Percentiles rank a stretch among this genome's conserved stretches.
These are phyloP conservation scores for Alcis repandata DNA, from an alignment of 2,888 invertebrate genomes.

Conservation along the genomic window DNA sequence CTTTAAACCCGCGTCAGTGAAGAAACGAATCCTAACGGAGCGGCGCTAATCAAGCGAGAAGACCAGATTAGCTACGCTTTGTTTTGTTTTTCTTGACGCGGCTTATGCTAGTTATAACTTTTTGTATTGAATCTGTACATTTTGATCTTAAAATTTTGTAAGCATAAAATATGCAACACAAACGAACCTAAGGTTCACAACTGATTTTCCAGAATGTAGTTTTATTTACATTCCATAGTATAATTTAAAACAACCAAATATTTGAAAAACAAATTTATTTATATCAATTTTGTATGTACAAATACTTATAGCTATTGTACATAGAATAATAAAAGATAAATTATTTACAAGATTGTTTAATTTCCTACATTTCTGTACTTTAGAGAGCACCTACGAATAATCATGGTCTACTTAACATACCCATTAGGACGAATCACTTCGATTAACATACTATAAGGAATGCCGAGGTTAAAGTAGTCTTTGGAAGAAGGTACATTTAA, in stretches of 20 bases:
- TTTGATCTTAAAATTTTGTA: not conserved
- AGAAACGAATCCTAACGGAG: too few species aligned
- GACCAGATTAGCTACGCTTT: too few species aligned
- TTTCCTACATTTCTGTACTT: conserved; percentile 3
- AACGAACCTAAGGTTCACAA: conserved; percentile 13
- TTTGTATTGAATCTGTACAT: not conserved
- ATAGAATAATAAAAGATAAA: conserved; percentile 14
- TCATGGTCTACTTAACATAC: conserved; percentile 9
- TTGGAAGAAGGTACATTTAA: conserved; percentile 22
- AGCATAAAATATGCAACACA: conserved; percentile 7
- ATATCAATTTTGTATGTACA: conserved; percentile 19
- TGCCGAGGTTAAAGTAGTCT: conserved; percentile 29
- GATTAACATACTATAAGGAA: conserved; percentile 24
- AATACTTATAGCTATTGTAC: conserved; percentile 24
- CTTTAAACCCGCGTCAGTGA: too few species aligned
- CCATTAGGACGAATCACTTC: not conserved
- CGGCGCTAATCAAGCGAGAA: too few species aligned
- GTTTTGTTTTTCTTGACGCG: too few species aligned
- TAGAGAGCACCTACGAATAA: conserved; percentile 29
- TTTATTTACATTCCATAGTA: conserved; percentile 29
- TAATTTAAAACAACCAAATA: conserved; percentile 34
- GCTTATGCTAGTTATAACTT: too few species aligned
- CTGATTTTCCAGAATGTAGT: conserved; percentile 4
- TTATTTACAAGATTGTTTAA: conserved; percentile 21
- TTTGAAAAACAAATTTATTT: conserved; percentile 28